phyloP scores from a whole-genome alignment of 2,113 vertebrate genomes.

The Epinephelus fuscoguttatus region DNA sequence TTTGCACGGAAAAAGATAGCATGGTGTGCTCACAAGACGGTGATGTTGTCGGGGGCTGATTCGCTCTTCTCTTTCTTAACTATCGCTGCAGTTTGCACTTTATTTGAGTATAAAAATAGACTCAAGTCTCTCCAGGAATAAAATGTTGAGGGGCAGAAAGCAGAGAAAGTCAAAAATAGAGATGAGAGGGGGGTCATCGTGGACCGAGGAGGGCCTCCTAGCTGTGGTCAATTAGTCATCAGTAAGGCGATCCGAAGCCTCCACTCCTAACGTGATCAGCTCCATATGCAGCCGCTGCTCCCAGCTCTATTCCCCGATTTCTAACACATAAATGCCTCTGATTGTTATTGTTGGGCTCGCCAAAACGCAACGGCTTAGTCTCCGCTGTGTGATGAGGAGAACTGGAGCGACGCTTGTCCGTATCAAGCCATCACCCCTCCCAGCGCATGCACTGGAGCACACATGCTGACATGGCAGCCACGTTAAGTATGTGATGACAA shows the following conservation, averaged over 20 bases:
- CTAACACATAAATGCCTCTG: conserved; percentile 77
- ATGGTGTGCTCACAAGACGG: neutral
- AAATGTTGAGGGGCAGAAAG: conserved; percentile 12
- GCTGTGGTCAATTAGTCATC: conserved; percentile 80
- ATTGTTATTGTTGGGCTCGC: conserved; percentile 80
- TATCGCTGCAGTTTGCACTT: conserved; percentile 9
- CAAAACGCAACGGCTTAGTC: conserved; percentile 67
- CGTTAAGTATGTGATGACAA: conserved; percentile 77
- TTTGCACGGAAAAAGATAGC: conserved; percentile 49
- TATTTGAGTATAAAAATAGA: conserved; percentile 39
- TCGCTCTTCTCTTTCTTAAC: conserved; percentile 24
- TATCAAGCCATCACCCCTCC: conserved; percentile 52
- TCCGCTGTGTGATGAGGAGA: conserved; percentile 64
- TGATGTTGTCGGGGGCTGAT: conserved; percentile 14
- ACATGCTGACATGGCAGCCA: conserved; percentile 53
- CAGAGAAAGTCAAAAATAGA: conserved; percentile 37
- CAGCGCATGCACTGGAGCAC: conserved; percentile 21
- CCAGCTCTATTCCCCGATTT: conserved; percentile 50
- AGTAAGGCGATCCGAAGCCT: conserved; percentile 77
- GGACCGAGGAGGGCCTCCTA: conserved; percentile 51
- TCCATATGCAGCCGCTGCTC: conserved; percentile 77
- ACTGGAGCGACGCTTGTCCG: conserved; percentile 55
- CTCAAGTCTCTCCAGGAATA: conserved; percentile 30
- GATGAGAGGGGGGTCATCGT: conserved; percentile 43
- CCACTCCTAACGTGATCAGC: conserved; percentile 74